A percentile compares a stretch with the other conserved stretches of the same genome.
phyloP scores from a whole-genome alignment of 2,113 vertebrate genomes.

The Dipodomys spectabilis region DNA sequence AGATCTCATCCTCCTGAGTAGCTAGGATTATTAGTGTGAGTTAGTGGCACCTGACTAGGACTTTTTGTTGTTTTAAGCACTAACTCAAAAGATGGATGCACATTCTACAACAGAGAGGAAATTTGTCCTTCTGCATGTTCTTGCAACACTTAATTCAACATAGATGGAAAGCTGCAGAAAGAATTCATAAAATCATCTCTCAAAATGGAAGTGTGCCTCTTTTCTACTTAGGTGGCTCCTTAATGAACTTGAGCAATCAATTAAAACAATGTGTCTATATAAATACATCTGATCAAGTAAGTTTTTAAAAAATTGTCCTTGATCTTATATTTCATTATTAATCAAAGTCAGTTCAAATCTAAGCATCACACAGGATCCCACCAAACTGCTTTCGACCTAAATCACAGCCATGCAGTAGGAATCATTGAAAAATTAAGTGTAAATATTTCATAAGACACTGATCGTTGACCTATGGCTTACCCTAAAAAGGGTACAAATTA shows the following conservation, averaged over 20 bases:
- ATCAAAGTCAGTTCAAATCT: neutral
- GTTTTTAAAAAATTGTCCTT: neutral
- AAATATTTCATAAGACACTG: neutral
- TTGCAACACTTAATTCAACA: neutral
- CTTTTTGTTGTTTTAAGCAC: neutral
- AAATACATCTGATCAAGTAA: constrained; percentile 17
- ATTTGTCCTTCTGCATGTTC: neutral
- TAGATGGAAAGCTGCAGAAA: neutral
- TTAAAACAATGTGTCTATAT: neutral
- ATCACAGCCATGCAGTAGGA: neutral
- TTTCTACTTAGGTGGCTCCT: neutral
- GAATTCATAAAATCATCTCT: constrained; percentile 28
- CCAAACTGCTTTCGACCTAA: neutral
- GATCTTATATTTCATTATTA: constrained; percentile 32
- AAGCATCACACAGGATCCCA: neutral
- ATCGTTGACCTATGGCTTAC: constrained; percentile 29
- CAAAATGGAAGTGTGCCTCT: neutral
- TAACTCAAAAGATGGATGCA: constrained; percentile 1
- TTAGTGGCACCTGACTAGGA: too few relatives aligned
- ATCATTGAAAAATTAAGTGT: neutral
- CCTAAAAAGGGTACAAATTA: constrained; percentile 27
- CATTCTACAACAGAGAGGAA: neutral
- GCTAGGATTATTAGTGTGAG: too few relatives aligned
- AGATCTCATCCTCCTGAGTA: too few relatives aligned
- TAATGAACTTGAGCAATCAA: neutral